Percentiles rank a stretch among this genome's conserved stretches.
phyloP scores from a whole-genome alignment of 2,888 invertebrate genomes.

The Hypsopygia costalis region DNA sequence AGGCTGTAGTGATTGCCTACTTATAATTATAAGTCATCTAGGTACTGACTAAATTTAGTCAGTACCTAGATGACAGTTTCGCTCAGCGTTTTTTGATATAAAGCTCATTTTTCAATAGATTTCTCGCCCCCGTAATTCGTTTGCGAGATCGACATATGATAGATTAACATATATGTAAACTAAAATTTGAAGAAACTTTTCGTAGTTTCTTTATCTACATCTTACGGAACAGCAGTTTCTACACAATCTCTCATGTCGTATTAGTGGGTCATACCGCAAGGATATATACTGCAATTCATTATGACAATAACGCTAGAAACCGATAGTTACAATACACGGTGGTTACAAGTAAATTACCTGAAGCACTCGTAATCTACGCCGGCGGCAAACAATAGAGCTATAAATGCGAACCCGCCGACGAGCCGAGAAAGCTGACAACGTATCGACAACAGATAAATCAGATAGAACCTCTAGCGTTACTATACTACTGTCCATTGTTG shows the following conservation, averaged over 20 bases:
- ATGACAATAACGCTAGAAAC: slow-evolving; percentile 45
- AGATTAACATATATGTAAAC: too few species aligned
- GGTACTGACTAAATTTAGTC: too few species aligned
- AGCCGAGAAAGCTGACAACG: slow-evolving; percentile 60
- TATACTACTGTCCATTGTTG: slow-evolving; percentile 2
- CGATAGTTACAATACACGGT: slow-evolving; percentile 46
- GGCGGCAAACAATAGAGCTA: slow-evolving; percentile 72
- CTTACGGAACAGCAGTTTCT: too few species aligned
- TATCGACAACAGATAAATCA: slow-evolving; percentile 72
- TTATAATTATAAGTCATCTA: too few species aligned
- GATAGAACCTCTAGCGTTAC: slow-evolving; percentile 50
- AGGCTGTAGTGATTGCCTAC: too few species aligned
- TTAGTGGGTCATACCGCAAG: slow-evolving; percentile 32
- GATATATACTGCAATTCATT: slow-evolving; percentile 49
- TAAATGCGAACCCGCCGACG: slow-evolving; percentile 50
- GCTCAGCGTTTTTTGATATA: too few species aligned
- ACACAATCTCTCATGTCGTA: neutral
- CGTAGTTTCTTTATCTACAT: too few species aligned
- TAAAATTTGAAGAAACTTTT: too few species aligned
- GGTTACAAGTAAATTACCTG: slow-evolving; percentile 63
- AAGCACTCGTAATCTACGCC: slow-evolving; percentile 51
- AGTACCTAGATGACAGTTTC: too few species aligned
- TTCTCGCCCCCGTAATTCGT: too few species aligned
- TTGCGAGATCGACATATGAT: too few species aligned
- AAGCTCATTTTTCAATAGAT: too few species aligned